These are phyloP conservation scores for Strigamia crassipes DNA, from an alignment of 2,888 invertebrate genomes.

Conservation along the genomic window DNA sequence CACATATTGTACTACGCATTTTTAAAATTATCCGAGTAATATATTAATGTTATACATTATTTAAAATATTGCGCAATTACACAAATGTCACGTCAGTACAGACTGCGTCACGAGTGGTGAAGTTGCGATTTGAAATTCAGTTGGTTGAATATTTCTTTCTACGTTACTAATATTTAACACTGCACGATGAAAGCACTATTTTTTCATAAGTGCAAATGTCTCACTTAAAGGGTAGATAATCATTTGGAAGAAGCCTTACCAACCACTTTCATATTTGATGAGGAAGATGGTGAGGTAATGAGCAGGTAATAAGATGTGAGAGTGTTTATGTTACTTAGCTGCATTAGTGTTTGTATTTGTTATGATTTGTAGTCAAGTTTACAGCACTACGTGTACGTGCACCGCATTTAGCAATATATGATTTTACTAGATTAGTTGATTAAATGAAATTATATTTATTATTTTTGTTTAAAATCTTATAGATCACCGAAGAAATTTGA, in stretches of 20 bases:
- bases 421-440: not conserved
- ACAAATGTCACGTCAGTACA: not conserved
- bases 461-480: not conserved
- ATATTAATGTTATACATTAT: not conserved
- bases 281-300: not conserved
- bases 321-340: not conserved
- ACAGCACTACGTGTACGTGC: not conserved
- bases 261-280: slow-evolving; percentile 30
- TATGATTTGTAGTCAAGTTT: not conserved
- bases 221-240: slow-evolving; percentile 43
- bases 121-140: too few species aligned
- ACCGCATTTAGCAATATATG: not conserved
- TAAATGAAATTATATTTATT: not conserved
- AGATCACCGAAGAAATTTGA: slow-evolving; percentile 33
- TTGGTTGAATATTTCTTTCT: too few species aligned
- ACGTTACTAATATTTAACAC: not conserved
- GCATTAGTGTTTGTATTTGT: not conserved
- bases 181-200: not conserved
- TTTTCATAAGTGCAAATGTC: slow-evolving; percentile 3
- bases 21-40: not conserved
- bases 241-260: slow-evolving; percentile 39
- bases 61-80: not conserved
- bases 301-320: slow-evolving; percentile 24
- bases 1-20: too few species aligned
- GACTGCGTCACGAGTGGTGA: not conserved